Evolutionary conservation across 2,113 vertebrate species (phyloP).

Genomic region (Uria lomvia): DNA sequence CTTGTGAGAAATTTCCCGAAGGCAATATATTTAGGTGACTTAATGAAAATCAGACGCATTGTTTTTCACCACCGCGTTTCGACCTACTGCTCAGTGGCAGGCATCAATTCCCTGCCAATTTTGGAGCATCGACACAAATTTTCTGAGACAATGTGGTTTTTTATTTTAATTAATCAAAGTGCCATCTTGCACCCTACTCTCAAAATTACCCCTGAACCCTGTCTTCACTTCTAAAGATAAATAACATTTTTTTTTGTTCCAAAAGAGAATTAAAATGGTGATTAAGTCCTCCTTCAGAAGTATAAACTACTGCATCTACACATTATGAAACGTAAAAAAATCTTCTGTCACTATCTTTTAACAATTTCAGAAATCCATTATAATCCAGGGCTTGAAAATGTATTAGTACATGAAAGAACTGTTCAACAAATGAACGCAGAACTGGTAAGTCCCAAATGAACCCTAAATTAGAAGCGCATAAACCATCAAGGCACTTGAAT

Average conservation of each 20-base stretch:
- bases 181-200: background rate
- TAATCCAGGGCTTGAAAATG: background rate
- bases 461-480: background rate
- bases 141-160: background rate
- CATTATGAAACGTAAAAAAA: background rate
- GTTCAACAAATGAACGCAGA: background rate
- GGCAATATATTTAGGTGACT: background rate
- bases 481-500: background rate
- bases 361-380: background rate
- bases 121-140: background rate
- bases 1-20: background rate
- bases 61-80: background rate
- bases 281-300: background rate
- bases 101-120: background rate
- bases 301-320: background rate
- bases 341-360: background rate
- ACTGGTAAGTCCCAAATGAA: slow-evolving; percentile 27
- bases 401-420: background rate
- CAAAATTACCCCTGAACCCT: background rate
- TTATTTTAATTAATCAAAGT: background rate
- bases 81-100: background rate
- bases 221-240: background rate
- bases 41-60: background rate
- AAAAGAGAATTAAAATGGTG: background rate
- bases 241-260: background rate